Conservation (phyloP, 2,113 vertebrate genomes). For the Arizona elegans region DNA sequence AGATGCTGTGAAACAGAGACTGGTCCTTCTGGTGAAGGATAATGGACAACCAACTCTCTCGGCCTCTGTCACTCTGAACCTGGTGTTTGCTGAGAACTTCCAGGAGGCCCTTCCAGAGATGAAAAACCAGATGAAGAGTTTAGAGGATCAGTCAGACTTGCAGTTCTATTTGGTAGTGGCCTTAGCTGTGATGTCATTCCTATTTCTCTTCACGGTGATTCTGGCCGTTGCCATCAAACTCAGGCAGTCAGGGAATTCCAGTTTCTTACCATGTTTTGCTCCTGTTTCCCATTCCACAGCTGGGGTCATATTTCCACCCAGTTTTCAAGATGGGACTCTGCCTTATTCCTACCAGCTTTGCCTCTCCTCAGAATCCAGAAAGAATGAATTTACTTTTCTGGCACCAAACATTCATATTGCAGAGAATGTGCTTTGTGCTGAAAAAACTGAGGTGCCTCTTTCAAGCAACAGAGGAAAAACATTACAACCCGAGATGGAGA, state of each 20-base stretch:
- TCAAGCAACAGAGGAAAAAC: background rate
- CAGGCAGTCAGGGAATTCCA: too few relatives aligned
- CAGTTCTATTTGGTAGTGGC: conserved; percentile 58
- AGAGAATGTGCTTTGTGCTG: background rate
- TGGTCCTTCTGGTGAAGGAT: background rate
- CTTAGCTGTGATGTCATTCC: conserved; percentile 51
- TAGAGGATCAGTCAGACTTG: conserved; percentile 34
- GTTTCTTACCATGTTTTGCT: too few relatives aligned
- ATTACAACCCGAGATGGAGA: background rate
- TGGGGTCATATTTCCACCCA: too few relatives aligned
- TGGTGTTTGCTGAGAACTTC: background rate
- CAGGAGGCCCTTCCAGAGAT: background rate
- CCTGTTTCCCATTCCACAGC: too few relatives aligned
- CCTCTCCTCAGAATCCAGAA: background rate
- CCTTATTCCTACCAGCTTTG: background rate
- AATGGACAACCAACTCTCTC: too few relatives aligned
- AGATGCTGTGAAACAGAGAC: background rate
- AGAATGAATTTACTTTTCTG: background rate
- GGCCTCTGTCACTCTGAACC: background rate
- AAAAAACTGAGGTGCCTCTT: too few relatives aligned
- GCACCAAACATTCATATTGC: background rate
- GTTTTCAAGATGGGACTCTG: background rate
- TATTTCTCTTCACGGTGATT: too few relatives aligned
- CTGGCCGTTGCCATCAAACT: too few relatives aligned
- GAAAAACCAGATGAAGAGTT: background rate